A percentile compares a stretch with the other conserved stretches of the same genome.
phyloP scores from a whole-genome alignment of 2,888 invertebrate genomes.

The Lasioglossum vierecki region DNA sequence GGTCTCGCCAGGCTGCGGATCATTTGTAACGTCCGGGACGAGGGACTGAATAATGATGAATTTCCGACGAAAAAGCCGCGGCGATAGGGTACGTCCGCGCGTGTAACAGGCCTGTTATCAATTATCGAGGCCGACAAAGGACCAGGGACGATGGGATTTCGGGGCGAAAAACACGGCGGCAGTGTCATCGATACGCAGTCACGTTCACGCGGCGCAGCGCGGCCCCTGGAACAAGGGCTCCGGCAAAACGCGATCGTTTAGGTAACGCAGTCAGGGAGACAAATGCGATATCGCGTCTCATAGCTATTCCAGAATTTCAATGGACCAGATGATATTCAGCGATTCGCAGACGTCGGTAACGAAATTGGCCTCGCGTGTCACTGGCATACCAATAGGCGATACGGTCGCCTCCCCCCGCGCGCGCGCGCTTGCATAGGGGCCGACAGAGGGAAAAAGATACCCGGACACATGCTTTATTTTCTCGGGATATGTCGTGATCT shows the following conservation, averaged over 20 bases:
- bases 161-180: conserved; percentile 9
- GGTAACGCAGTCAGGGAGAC: conserved; percentile 75
- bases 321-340: conserved; percentile 78
- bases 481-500: conserved; percentile 56
- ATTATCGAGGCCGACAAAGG: conserved; percentile 23
- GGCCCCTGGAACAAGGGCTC: conserved; percentile 47
- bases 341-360: conserved; percentile 77
- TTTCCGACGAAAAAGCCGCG: not conserved
- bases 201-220: conserved; percentile 28
- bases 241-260: conserved; percentile 74
- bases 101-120: conserved; percentile 30
- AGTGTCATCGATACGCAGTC: conserved; percentile 50
- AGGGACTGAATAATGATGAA: conserved; percentile 1
- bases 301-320: conserved; percentile 76
- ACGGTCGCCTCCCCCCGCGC: conserved; percentile 28
- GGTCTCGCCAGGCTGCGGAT: not conserved
- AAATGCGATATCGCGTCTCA: conserved; percentile 76
- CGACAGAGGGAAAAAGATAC: not conserved
- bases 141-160: conserved; percentile 14
- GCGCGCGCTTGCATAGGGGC: conserved; percentile 14
- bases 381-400: conserved; percentile 74
- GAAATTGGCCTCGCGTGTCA: conserved; percentile 73
- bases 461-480: conserved; percentile 61
- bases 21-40: conserved; percentile 1
- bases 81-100: not conserved